A percentile compares a stretch with the other conserved stretches of the same genome.
Conservation (phyloP, 2,113 vertebrate genomes). For the Gyps fulvus region DNA sequence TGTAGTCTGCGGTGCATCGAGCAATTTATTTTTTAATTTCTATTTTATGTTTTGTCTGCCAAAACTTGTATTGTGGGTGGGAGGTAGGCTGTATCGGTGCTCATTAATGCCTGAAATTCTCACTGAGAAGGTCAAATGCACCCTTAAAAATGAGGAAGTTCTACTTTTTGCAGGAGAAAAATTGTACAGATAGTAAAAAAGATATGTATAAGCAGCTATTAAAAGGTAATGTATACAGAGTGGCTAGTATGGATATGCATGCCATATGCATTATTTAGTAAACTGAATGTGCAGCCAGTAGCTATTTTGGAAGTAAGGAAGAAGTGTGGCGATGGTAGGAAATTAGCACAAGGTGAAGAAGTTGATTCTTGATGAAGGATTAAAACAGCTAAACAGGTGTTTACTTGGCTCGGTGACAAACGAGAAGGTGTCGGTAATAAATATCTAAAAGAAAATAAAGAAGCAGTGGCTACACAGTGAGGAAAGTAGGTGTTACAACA, state of each 20-base stretch:
- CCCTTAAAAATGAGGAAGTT: background rate
- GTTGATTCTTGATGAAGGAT: background rate
- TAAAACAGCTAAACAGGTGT: constrained; percentile 1
- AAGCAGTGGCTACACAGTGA: background rate
- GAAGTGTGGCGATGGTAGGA: background rate
- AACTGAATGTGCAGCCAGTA: background rate
- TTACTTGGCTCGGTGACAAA: constrained; percentile 2
- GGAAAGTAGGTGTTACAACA: background rate
- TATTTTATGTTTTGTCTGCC: background rate
- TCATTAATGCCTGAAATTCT: background rate
- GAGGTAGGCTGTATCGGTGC: background rate
- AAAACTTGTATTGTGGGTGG: background rate
- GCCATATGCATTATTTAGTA: background rate
- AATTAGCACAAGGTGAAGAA: constrained; percentile 25
- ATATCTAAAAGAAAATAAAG: background rate
- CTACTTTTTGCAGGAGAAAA: background rate
- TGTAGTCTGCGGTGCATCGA: background rate
- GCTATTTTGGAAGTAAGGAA: background rate
- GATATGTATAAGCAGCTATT: background rate
- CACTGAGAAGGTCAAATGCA: background rate
- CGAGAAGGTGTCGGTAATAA: background rate
- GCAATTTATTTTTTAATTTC: background rate
- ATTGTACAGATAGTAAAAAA: background rate
- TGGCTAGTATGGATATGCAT: background rate
- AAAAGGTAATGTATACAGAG: background rate